phyloP scores from a whole-genome alignment of 2,888 invertebrate species.

The Galeopsomyia nigrocyanea region DNA sequence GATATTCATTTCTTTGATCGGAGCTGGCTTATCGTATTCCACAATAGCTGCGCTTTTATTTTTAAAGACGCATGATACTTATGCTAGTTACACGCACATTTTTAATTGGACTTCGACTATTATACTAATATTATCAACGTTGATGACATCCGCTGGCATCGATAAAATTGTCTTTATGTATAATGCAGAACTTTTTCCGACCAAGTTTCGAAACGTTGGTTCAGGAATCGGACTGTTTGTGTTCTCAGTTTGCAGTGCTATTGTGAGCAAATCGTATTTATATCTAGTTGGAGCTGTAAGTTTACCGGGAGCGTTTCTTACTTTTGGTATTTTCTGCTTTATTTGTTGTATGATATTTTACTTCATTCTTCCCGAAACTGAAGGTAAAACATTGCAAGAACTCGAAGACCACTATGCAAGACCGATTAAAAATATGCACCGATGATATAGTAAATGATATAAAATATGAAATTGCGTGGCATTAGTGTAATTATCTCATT shows the following conservation, averaged over 20 bases:
- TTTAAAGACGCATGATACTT: neutral
- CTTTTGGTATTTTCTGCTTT: no score
- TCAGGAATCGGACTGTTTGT: conserved; percentile 8
- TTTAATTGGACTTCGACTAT: conserved; percentile 12
- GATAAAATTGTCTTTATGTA: conserved; percentile 19
- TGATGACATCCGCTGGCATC: conserved; percentile 1
- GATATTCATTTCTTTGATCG: neutral
- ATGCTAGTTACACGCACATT: neutral
- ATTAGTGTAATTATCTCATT: no score
- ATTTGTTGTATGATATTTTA: neutral
- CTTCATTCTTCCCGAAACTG: conserved; percentile 16
- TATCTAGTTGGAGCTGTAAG: no score
- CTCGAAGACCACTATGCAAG: conserved; percentile 7
- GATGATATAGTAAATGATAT: no score
- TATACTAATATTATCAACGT: neutral
- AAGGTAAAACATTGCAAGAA: conserved; percentile 8
- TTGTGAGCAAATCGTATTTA: conserved; percentile 3
- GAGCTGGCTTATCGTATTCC: neutral
- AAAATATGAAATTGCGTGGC: no score
- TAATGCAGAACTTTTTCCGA: conserved; percentile 11
- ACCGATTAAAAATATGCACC: no score
- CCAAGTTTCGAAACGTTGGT: conserved; percentile 1
- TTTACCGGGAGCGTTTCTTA: no score
- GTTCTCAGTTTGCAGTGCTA: neutral
- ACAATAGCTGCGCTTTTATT: neutral